Evolutionary conservation across 2,113 vertebrate species (phyloP).

Genomic region (Cavia porcellus): DNA sequence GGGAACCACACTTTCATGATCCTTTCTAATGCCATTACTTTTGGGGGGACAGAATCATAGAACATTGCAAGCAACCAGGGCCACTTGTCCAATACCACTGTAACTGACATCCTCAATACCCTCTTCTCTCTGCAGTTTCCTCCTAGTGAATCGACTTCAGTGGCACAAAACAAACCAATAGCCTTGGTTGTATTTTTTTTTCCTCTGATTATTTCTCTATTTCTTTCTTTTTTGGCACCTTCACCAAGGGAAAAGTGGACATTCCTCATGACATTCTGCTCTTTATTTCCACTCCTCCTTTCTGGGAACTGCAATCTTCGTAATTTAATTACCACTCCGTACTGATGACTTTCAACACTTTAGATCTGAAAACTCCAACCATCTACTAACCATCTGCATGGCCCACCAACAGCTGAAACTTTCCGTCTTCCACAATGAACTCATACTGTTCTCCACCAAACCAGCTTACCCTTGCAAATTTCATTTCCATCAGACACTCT

Average conservation of each 20-base stretch:
- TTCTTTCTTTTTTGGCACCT: background rate
- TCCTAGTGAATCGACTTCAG: background rate
- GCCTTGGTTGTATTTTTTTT: background rate
- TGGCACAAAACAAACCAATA: background rate
- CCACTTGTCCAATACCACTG: background rate
- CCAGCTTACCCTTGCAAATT: constrained; percentile 45
- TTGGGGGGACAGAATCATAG: background rate
- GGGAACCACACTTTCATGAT: background rate
- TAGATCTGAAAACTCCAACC: background rate
- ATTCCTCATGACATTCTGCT: background rate
- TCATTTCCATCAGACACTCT: constrained; percentile 13
- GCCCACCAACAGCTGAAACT: constrained; percentile 29
- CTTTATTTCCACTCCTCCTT: constrained; percentile 55
- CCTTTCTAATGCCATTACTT: background rate
- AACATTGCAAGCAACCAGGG: background rate
- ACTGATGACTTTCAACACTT: constrained; percentile 64
- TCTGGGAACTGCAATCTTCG: constrained; percentile 58
- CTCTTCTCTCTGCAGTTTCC: background rate
- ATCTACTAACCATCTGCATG: constrained; percentile 22
- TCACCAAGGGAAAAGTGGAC: constrained; percentile 10
- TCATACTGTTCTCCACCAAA: constrained; percentile 58
- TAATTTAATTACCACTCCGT: constrained; percentile 18
- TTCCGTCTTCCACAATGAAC: constrained; percentile 41
- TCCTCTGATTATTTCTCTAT: background rate
- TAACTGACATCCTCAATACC: background rate